Conservation (phyloP, 53 echinoderm and acorn worm species). For the Paracentrotus lividus region DNA sequence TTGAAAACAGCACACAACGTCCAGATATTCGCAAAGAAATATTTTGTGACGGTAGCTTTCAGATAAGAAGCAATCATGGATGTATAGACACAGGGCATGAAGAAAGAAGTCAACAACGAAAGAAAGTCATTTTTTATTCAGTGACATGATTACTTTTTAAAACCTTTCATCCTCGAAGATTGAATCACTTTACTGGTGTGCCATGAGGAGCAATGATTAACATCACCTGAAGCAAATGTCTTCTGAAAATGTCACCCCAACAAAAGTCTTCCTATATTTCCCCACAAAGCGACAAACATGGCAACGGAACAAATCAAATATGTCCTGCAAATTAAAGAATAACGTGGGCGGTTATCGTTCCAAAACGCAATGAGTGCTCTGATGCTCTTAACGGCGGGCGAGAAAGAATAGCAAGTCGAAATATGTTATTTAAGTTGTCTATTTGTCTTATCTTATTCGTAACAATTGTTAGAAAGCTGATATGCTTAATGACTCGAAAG, state of each 20-base stretch:
- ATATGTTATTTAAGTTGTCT: conserved; percentile 53
- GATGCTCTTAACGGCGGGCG: conserved; percentile 10
- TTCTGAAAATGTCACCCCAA: conserved; percentile 1
- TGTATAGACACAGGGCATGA: too few relatives aligned
- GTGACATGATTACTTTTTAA: neutral
- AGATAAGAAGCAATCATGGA: too few relatives aligned
- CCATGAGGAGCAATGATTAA: neutral
- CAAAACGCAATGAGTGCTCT: neutral
- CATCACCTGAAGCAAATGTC: conserved; percentile 36
- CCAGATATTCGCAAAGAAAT: too few relatives aligned
- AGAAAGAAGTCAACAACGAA: neutral
- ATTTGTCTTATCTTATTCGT: conserved; percentile 6
- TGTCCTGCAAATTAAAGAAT: neutral
- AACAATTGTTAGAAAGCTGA: conserved; percentile 44
- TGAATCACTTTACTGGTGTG: neutral
- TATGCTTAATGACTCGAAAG: conserved; percentile 45
- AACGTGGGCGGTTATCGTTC: neutral
- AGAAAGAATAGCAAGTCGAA: conserved; percentile 12
- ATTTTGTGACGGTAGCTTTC: too few relatives aligned
- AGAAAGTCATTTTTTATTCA: neutral
- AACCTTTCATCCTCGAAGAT: neutral
- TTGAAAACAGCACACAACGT: too few relatives aligned
- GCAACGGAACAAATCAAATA: neutral
- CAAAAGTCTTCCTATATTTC: neutral
- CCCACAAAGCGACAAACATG: conserved; percentile 5